phyloP scores from a whole-genome alignment of 2,113 vertebrate species.

The Oryzias melastigma region DNA sequence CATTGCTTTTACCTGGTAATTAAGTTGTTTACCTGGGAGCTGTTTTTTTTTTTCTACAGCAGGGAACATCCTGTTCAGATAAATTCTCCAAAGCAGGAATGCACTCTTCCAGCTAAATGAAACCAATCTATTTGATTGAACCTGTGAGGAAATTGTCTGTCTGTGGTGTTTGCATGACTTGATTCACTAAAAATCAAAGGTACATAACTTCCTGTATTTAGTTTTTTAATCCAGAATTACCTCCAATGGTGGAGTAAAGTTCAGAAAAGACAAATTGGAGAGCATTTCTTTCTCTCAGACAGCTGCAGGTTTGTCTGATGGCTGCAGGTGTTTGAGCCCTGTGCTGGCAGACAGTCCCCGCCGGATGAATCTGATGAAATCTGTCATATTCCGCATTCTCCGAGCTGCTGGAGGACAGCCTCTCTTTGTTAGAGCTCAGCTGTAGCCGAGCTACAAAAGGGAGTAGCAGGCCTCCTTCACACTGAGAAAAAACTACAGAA shows the following conservation, averaged over 20 bases:
- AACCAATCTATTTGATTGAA: conserved; percentile 61
- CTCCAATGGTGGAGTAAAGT: too few relatives aligned
- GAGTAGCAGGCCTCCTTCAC: conserved; percentile 14
- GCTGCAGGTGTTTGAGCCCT: conserved; percentile 30
- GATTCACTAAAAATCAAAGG: neutral
- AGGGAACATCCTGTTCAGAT: neutral
- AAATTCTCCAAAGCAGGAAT: conserved; percentile 49
- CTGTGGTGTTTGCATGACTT: neutral
- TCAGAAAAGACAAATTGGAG: neutral
- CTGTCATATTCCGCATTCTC: conserved; percentile 60
- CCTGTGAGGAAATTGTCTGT: neutral
- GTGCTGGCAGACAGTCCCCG: conserved; percentile 2
- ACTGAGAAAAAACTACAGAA: neutral
- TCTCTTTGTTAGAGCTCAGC: conserved; percentile 43
- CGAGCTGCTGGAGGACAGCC: conserved; percentile 40
- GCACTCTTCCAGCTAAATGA: conserved; percentile 46
- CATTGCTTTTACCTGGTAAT: too few relatives aligned
- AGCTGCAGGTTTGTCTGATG: conserved; percentile 9
- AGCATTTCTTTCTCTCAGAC: neutral
- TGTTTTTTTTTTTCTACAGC: neutral
- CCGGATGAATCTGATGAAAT: conserved; percentile 22
- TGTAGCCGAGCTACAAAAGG: conserved; percentile 8
- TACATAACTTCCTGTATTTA: too few relatives aligned
- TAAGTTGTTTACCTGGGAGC: too few relatives aligned
- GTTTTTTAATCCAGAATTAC: neutral